Conservation (phyloP, 2,113 vertebrate species). For the Cochlearius cochlearius region DNA sequence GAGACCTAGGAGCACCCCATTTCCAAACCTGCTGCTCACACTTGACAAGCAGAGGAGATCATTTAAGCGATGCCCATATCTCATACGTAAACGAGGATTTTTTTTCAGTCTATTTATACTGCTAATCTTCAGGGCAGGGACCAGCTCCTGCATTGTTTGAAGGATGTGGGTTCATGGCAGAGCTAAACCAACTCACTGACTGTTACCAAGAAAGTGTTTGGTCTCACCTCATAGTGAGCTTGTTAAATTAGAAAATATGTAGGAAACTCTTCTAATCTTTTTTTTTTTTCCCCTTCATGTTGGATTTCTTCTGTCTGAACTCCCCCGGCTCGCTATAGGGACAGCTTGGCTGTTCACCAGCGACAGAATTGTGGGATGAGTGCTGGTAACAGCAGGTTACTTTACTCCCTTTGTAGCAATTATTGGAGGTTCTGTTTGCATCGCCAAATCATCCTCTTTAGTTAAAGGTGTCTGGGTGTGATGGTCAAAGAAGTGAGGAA, state of each 20-base stretch:
- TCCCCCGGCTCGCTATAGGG: accelerated
- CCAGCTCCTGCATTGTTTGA: background rate
- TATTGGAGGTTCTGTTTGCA: background rate
- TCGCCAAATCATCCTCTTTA: background rate
- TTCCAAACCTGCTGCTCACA: background rate
- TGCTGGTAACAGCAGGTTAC: background rate
- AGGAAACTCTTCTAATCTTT: background rate
- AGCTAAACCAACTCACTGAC: background rate
- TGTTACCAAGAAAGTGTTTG: background rate
- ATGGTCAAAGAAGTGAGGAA: background rate
- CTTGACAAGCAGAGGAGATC: background rate
- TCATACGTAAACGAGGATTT: background rate
- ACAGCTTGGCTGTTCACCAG: background rate
- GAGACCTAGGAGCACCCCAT: accelerated
- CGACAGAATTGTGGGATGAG: background rate
- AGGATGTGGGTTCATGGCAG: background rate
- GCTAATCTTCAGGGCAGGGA: background rate
- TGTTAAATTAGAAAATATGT: background rate
- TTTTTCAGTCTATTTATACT: background rate
- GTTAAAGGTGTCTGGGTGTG: background rate
- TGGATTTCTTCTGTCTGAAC: background rate
- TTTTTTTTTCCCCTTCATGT: accelerated
- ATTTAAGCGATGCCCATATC: background rate
- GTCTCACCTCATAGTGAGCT: background rate
- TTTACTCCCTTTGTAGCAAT: background rate